Conservation (phyloP, 2,888 invertebrate genomes). For the Merodon equestris region DNA sequence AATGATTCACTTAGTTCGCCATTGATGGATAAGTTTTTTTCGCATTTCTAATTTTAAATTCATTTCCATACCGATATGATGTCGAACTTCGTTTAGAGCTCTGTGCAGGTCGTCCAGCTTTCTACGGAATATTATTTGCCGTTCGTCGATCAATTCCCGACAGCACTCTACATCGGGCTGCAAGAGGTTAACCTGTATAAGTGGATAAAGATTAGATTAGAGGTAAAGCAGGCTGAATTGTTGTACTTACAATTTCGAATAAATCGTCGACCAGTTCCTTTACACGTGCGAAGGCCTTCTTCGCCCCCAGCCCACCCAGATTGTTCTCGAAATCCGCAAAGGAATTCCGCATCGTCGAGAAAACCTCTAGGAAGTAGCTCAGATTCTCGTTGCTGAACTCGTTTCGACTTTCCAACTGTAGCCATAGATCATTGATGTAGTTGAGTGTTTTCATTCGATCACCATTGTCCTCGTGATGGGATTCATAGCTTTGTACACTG, state of each 20-base stretch:
- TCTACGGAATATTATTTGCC: slow-evolving; percentile 73
- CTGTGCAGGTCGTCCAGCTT: slow-evolving; percentile 75
- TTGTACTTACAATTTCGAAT: slow-evolving; percentile 42
- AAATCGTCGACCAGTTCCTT: slow-evolving; percentile 58
- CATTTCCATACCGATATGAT: slow-evolving; percentile 74
- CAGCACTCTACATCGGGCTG: slow-evolving; percentile 77
- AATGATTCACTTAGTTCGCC: neutral
- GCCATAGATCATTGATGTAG: slow-evolving; percentile 59
- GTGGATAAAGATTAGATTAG: too few species aligned
- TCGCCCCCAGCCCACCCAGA: slow-evolving; percentile 30
- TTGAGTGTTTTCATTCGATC: slow-evolving; percentile 55
- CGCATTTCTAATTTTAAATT: slow-evolving; percentile 2
- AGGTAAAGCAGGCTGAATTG: neutral
- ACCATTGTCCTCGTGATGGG: slow-evolving; percentile 69
- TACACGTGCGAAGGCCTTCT: slow-evolving; percentile 46
- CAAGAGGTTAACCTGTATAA: slow-evolving; percentile 71
- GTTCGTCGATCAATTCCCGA: slow-evolving; percentile 75
- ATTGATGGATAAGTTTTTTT: neutral
- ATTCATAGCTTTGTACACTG: slow-evolving; percentile 77
- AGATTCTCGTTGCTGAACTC: slow-evolving; percentile 43
- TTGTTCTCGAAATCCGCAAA: slow-evolving; percentile 55
- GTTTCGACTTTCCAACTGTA: slow-evolving; percentile 59
- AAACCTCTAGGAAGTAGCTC: slow-evolving; percentile 39
- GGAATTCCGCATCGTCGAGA: slow-evolving; percentile 45
- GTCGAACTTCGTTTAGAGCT: slow-evolving; percentile 74